Conservation (phyloP, 2,113 vertebrate genomes). For the Toxostoma redivivum region DNA sequence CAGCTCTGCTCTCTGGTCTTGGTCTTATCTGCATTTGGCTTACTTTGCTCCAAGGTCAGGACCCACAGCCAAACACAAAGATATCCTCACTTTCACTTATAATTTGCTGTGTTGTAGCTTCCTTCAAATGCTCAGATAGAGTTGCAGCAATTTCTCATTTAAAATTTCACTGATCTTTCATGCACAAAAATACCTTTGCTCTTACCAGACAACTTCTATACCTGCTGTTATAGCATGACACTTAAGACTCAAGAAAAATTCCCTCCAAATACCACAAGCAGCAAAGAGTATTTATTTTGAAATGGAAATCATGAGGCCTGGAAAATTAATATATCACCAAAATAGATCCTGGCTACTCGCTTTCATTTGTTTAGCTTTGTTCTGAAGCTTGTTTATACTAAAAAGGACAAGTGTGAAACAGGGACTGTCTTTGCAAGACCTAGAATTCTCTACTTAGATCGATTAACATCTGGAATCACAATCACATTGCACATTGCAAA, state of each 20-base stretch:
- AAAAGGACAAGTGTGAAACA: background rate
- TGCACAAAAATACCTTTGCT: background rate
- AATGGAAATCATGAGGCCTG: background rate
- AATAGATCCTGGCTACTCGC: background rate
- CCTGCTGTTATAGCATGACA: background rate
- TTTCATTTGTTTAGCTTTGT: background rate
- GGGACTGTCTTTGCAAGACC: background rate
- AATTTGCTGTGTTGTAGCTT: background rate
- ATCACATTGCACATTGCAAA: background rate
- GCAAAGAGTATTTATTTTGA: background rate
- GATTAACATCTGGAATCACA: background rate
- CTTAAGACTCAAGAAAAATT: background rate
- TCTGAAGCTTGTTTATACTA: background rate
- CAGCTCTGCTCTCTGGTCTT: background rate
- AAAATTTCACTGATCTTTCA: background rate
- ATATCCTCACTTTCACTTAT: background rate
- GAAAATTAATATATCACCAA: background rate
- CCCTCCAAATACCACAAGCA: background rate
- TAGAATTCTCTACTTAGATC: background rate
- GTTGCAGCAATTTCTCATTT: background rate
- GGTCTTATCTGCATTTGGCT: background rate
- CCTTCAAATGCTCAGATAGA: background rate
- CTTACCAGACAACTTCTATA: background rate
- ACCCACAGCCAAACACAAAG: background rate
- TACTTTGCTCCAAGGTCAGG: background rate